A percentile compares a stretch with the other conserved stretches of the same genome.
These are phyloP conservation scores for Eriosoma lanigerum DNA, from an alignment of 1,140 invertebrate genomes.

Conservation along the genomic window DNA sequence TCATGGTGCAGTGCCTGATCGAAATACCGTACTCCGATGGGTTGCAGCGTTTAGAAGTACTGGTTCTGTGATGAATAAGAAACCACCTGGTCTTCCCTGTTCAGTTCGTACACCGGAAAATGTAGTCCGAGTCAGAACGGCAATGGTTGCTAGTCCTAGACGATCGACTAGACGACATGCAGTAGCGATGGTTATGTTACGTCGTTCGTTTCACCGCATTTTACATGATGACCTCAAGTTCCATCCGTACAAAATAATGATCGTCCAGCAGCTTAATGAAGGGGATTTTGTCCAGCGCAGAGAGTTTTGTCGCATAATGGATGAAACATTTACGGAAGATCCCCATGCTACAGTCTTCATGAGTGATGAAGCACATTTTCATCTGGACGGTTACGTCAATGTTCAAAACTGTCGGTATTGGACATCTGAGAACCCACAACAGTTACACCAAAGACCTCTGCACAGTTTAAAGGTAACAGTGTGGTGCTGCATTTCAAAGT, in stretches of 20 bases:
- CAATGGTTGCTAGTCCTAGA: conserved; percentile 50
- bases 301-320: conserved; percentile 45
- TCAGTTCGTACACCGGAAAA: conserved; percentile 54
- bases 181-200: conserved; percentile 32
- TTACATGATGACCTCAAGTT: conserved; percentile 46
- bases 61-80: conserved; percentile 52
- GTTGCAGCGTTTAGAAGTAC: conserved; percentile 54
- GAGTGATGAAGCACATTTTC: conserved; percentile 58
- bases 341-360: conserved; percentile 52
- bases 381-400: conserved; percentile 57
- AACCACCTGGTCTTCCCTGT: conserved; percentile 51
- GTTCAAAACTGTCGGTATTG: conserved; percentile 54
- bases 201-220: conserved; percentile 40
- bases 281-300: conserved; percentile 45
- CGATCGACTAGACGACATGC: conserved; percentile 53
- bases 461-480: conserved; percentile 42
- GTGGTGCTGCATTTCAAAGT: conserved; percentile 53
- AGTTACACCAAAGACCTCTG: conserved; percentile 24
- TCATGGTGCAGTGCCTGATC: conserved; percentile 40
- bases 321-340: conserved; percentile 21
- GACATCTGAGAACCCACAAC: conserved; percentile 34
- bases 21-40: conserved; percentile 52
- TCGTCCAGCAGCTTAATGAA: conserved; percentile 52
- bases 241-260: conserved; percentile 53
- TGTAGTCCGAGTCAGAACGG: conserved; percentile 52